Evolutionary conservation across 2,888 invertebrate species (phyloP).

Genomic region (Lottia gigantea): DNA sequence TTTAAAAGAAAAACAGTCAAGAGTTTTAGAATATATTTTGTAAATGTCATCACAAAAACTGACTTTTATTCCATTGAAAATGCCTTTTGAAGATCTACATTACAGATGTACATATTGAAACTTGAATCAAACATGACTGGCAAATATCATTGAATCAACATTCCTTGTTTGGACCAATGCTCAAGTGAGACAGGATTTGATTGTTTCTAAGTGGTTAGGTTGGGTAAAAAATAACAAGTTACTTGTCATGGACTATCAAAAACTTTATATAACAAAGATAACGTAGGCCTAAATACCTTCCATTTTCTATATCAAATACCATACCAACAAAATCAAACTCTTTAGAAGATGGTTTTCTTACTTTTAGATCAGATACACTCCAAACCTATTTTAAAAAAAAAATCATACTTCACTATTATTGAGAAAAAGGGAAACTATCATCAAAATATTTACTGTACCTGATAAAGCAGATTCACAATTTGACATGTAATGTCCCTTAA

Average conservation of each 20-base stretch:
- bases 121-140: too few relatives aligned
- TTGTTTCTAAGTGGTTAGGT: too few relatives aligned
- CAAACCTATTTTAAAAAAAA: slow-evolving; percentile 34
- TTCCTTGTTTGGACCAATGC: too few relatives aligned
- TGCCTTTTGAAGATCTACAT: background rate
- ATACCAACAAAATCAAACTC: slow-evolving; percentile 83
- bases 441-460: background rate
- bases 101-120: too few relatives aligned
- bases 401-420: background rate
- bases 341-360: slow-evolving; percentile 71
- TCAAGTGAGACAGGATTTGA: too few relatives aligned
- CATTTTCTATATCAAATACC: slow-evolving; percentile 71
- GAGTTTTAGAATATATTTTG: too few relatives aligned
- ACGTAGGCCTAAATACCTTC: slow-evolving; percentile 30
- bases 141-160: too few relatives aligned
- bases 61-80: too few relatives aligned
- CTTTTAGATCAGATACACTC: slow-evolving; percentile 38
- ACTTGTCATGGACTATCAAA: too few relatives aligned
- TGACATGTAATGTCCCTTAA: background rate
- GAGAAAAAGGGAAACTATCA: background rate
- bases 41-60: too few relatives aligned
- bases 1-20: slow-evolving; percentile 49
- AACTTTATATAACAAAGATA: too few relatives aligned
- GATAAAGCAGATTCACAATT: background rate
- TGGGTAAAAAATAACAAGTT: too few relatives aligned